Evolutionary conservation across 2,113 vertebrate genomes (phyloP).

Genomic region (Leptocoma aspasia): DNA sequence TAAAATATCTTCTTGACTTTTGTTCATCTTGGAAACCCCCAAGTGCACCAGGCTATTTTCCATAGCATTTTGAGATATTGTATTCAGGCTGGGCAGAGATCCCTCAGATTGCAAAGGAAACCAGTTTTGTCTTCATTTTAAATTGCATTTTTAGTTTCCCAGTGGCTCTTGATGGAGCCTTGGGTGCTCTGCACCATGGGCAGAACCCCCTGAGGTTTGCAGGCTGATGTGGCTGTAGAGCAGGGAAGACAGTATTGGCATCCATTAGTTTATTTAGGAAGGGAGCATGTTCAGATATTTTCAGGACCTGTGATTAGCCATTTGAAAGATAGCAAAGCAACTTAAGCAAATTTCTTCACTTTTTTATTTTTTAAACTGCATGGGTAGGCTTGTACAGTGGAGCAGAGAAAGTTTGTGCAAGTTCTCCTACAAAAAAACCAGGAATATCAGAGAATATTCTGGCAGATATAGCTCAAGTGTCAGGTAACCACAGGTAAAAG

Average conservation of each 20-base stretch:
- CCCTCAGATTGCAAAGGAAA: background rate
- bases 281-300: background rate
- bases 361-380: too few species aligned
- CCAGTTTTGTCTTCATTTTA: background rate
- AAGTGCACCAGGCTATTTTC: background rate
- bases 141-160: background rate
- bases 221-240: background rate
- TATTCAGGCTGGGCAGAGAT: background rate
- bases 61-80: background rate
- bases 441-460: background rate
- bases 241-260: background rate
- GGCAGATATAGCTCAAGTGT: background rate
- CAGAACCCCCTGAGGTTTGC: background rate
- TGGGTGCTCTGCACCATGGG: background rate
- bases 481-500: background rate
- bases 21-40: background rate
- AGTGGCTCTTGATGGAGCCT: background rate
- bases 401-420: background rate
- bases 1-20: background rate
- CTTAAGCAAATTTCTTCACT: background rate
- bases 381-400: background rate
- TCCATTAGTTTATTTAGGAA: background rate
- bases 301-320: background rate
- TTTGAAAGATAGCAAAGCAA: background rate
- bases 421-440: background rate